Conservation (phyloP, 2,113 vertebrate species). For the Perccottus glenii region DNA sequence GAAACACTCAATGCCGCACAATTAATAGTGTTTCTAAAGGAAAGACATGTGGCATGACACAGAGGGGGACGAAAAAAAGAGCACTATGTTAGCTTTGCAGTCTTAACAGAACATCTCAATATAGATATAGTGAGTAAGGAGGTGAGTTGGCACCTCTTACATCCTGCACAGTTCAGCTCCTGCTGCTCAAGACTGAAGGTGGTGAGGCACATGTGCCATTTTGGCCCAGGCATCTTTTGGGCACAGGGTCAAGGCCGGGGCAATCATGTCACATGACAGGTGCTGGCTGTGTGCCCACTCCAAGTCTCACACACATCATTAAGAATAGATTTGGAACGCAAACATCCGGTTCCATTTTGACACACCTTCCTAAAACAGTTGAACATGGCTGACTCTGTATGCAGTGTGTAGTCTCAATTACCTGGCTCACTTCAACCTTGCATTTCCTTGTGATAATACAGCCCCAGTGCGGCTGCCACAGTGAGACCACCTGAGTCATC, state of each 20-base stretch:
- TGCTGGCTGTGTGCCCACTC: slow-evolving; percentile 60
- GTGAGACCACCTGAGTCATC: slow-evolving; percentile 59
- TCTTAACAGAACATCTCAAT: slow-evolving; percentile 22
- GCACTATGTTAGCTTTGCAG: slow-evolving; percentile 23
- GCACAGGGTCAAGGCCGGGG: slow-evolving; percentile 74
- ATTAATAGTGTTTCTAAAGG: slow-evolving; percentile 67
- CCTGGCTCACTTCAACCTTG: slow-evolving; percentile 41
- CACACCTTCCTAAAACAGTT: not conserved
- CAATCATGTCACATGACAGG: slow-evolving; percentile 75
- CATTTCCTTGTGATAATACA: slow-evolving; percentile 40
- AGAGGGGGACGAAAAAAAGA: slow-evolving; percentile 12
- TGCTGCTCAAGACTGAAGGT: slow-evolving; percentile 65
- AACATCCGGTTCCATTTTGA: not conserved
- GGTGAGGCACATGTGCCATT: slow-evolving; percentile 67
- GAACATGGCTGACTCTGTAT: not conserved
- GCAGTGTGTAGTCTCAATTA: slow-evolving; percentile 30
- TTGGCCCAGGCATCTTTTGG: slow-evolving; percentile 59
- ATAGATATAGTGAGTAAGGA: slow-evolving; percentile 40
- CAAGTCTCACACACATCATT: slow-evolving; percentile 18
- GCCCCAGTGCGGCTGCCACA: slow-evolving; percentile 19
- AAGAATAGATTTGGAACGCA: slow-evolving; percentile 42
- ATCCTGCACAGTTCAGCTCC: slow-evolving; percentile 60
- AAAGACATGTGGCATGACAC: slow-evolving; percentile 15
- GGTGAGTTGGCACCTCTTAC: slow-evolving; percentile 57
- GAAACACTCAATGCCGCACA: slow-evolving; percentile 66